phyloP scores from a whole-genome alignment of 2,797 vertebrate species.

The Mionectes olivaceus region DNA sequence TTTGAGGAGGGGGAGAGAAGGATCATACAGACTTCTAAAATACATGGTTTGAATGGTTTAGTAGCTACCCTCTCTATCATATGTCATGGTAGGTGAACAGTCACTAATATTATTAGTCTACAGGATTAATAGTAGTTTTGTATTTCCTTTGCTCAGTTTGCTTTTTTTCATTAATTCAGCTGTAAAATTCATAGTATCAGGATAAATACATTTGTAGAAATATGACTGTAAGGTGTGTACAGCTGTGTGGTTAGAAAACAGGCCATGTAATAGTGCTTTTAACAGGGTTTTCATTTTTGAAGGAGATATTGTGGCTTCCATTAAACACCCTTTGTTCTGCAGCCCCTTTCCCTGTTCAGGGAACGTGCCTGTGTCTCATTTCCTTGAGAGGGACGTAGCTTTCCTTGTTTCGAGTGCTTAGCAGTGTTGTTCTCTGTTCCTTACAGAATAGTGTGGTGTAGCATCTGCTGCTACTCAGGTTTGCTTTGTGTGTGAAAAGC shows the following conservation, averaged over 20 bases:
- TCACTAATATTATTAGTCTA: background rate
- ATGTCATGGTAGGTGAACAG: background rate
- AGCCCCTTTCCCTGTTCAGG: background rate
- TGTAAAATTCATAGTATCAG: background rate
- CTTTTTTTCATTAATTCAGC: background rate
- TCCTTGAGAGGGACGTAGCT: rapidly evolving
- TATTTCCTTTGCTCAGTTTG: background rate
- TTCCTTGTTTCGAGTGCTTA: background rate
- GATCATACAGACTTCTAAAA: background rate
- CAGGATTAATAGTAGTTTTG: background rate
- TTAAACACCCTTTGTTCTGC: background rate
- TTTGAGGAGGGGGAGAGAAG: conserved; percentile 33
- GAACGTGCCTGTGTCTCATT: background rate
- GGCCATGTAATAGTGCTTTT: background rate
- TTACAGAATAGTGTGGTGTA: background rate
- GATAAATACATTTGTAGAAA: background rate
- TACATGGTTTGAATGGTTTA: background rate
- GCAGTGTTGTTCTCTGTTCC: background rate
- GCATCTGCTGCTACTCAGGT: background rate
- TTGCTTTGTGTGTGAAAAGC: background rate
- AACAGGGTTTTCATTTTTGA: background rate
- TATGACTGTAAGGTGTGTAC: background rate
- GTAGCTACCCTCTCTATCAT: background rate
- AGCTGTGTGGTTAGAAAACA: background rate
- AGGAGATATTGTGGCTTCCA: rapidly evolving